Percentiles rank a stretch among this genome's conserved stretches.
These are phyloP conservation scores for Metridium senile DNA, from an alignment of 92 coral and sea anemone species.

Conservation along the genomic window DNA sequence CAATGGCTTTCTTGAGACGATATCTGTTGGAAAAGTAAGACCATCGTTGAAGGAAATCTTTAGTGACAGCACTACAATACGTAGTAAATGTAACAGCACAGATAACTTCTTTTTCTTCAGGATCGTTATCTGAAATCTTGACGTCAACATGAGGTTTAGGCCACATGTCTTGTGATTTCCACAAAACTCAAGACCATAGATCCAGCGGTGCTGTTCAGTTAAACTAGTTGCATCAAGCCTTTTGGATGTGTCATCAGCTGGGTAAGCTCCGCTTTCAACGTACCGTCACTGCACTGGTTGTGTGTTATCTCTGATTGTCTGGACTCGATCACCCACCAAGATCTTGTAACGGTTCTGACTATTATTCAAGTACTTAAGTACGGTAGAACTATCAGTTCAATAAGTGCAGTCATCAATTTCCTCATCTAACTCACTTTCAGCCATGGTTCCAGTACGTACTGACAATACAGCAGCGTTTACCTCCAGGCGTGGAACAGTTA, in stretches of 20 bases:
- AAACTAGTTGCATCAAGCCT: not conserved
- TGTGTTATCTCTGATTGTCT: conserved; percentile 8
- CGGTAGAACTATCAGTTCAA: conserved; percentile 21
- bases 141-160: conserved; percentile 1
- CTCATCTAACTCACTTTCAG: not conserved
- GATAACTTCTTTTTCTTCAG: not conserved
- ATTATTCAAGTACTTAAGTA: not conserved
- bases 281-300: not conserved
- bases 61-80: too few species aligned
- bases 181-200: conserved; percentile 8
- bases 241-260: conserved; percentile 15
- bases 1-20: not conserved
- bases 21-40: conserved; percentile 6
- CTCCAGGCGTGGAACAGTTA: conserved; percentile 11
- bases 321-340: not conserved
- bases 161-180: conserved; percentile 12
- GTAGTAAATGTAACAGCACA: not conserved
- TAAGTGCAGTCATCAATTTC: not conserved
- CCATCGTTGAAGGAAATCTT: not conserved
- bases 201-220: conserved; percentile 8
- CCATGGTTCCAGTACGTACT: not conserved
- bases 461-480: conserved; percentile 1
- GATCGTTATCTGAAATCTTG: not conserved
- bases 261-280: not conserved
- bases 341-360: conserved; percentile 1